phyloP scores from a whole-genome alignment of 2,888 invertebrate species.

The Lasioglossum zephyrum region DNA sequence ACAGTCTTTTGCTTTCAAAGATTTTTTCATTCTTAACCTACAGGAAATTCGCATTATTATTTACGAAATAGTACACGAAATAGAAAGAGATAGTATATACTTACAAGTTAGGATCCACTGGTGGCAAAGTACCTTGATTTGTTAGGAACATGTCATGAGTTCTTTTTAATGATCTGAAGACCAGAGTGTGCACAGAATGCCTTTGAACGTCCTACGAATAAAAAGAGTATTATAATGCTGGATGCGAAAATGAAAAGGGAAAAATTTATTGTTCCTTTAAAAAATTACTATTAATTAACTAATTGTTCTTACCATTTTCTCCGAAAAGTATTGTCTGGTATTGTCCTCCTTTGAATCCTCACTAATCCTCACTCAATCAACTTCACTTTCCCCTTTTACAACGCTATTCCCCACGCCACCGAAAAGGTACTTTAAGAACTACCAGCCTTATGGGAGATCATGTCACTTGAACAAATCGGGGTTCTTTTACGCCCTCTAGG shows the following conservation, averaged over 20 bases:
- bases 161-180: conserved; percentile 97
- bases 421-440: too few relatives aligned
- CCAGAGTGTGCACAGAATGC: conserved; percentile 98
- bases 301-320: conserved; percentile 30
- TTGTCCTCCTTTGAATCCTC: too few relatives aligned
- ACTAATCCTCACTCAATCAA: too few relatives aligned
- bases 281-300: not conserved
- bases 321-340: not conserved
- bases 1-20: conserved; percentile 92
- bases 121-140: conserved; percentile 94
- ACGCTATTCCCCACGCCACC: too few relatives aligned
- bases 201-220: conserved; percentile 92
- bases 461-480: too few relatives aligned
- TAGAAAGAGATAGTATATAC: conserved; percentile 71
- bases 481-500: too few relatives aligned
- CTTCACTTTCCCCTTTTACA: too few relatives aligned
- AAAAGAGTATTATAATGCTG: conserved; percentile 77
- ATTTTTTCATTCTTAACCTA: conserved; percentile 90
- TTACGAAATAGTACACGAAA: not conserved
- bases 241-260: too few relatives aligned
- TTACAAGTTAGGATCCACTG: conserved; percentile 94
- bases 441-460: too few relatives aligned
- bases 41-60: conserved; percentile 16
- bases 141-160: conserved; percentile 99
- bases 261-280: not conserved